Evolutionary conservation across 2,888 invertebrate species (phyloP).

Genomic region (Emmelina monodactyla): DNA sequence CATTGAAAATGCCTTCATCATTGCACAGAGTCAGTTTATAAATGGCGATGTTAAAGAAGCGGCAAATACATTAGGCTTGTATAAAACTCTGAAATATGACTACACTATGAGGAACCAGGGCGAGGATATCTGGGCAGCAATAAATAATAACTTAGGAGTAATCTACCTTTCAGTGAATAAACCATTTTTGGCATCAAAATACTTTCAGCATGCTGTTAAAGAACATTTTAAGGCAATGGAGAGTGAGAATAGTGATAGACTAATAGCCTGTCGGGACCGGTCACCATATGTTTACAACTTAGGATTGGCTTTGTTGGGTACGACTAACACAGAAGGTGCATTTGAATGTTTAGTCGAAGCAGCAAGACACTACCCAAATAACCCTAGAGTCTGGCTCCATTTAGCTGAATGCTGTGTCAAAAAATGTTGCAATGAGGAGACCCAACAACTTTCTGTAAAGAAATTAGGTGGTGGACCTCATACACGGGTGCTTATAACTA

Average conservation of each 20-base stretch:
- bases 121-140: slow-evolving; percentile 59
- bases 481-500: slow-evolving; percentile 41
- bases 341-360: slow-evolving; percentile 92
- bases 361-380: slow-evolving; percentile 84
- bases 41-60: slow-evolving; percentile 52
- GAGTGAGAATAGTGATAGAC: slow-evolving; percentile 42
- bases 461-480: slow-evolving; percentile 56
- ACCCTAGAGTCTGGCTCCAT: slow-evolving; percentile 90
- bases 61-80: slow-evolving; percentile 40
- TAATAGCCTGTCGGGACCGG: slow-evolving; percentile 49
- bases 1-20: slow-evolving; percentile 52
- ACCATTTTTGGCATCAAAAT: slow-evolving; percentile 80
- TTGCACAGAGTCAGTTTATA: slow-evolving; percentile 51
- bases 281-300: slow-evolving; percentile 82
- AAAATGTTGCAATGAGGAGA: slow-evolving; percentile 68
- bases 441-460: slow-evolving; percentile 46
- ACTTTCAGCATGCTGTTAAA: slow-evolving; percentile 80
- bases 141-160: slow-evolving; percentile 84
- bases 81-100: slow-evolving; percentile 39
- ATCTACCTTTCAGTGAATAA: slow-evolving; percentile 83
- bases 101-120: slow-evolving; percentile 50
- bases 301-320: slow-evolving; percentile 83
- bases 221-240: slow-evolving; percentile 69
- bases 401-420: slow-evolving; percentile 92
- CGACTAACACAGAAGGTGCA: slow-evolving; percentile 82